Percentiles rank a stretch among this genome's conserved stretches.
phyloP scores from a whole-genome alignment of 2,888 invertebrate species.

The Ischnura elegans region DNA sequence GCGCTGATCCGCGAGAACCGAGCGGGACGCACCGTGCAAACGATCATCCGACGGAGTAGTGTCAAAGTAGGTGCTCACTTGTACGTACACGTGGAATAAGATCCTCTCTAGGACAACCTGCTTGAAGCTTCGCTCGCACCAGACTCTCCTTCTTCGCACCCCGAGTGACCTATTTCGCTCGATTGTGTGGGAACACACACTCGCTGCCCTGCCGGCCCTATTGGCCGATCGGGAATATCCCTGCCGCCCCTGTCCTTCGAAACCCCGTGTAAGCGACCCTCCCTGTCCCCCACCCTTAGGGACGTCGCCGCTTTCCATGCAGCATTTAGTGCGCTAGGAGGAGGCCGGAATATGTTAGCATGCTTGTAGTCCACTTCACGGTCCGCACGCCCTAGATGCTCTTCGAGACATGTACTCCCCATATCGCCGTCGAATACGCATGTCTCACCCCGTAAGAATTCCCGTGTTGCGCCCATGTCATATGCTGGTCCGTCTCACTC shows the following conservation, averaged over 20 bases:
- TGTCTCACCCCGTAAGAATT: background rate
- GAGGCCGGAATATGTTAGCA: background rate
- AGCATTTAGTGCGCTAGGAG: background rate
- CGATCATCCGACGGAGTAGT: no score
- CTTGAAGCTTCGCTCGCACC: background rate
- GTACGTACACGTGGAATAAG: background rate
- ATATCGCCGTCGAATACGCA: background rate
- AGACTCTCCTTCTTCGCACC: background rate
- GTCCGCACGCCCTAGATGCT: background rate
- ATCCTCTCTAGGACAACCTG: background rate
- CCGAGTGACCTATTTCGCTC: background rate
- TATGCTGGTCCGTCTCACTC: no score
- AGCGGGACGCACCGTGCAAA: no score
- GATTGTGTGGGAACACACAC: background rate
- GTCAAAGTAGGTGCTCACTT: no score
- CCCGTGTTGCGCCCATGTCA: background rate
- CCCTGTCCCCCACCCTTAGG: background rate
- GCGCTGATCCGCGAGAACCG: no score
- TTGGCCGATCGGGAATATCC: background rate
- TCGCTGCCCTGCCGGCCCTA: background rate
- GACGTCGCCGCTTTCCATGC: background rate
- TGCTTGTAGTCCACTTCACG: slow-evolving; percentile 2
- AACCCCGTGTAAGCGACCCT: background rate
- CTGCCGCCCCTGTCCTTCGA: background rate
- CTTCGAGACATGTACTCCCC: background rate